These are phyloP conservation scores for Pipra filicauda DNA, from an alignment of 2,113 vertebrate species.

Conservation along the genomic window DNA sequence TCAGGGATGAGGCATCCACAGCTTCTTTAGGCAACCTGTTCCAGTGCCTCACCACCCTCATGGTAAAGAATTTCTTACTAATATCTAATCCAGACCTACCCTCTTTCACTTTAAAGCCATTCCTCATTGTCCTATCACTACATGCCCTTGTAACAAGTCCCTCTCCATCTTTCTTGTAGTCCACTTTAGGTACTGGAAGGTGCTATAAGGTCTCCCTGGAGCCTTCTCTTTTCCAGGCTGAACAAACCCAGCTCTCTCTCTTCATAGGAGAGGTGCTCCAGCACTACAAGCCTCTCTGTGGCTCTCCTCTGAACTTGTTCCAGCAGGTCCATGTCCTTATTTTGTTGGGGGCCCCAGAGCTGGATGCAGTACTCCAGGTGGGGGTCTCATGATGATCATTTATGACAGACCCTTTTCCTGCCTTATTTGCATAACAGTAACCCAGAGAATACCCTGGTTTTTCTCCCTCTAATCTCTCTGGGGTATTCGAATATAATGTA, in stretches of 20 bases:
- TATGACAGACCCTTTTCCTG: background rate
- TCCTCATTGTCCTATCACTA: background rate
- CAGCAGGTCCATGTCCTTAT: fast-evolving
- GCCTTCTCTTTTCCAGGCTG: background rate
- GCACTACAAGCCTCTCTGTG: background rate
- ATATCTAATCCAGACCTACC: background rate
- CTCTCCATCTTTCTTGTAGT: background rate
- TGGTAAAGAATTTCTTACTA: background rate
- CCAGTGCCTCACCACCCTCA: background rate
- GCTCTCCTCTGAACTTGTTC: background rate
- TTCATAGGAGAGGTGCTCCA: background rate
- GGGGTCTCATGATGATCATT: background rate
- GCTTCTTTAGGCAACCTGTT: background rate
- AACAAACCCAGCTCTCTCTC: background rate
- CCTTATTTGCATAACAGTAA: background rate
- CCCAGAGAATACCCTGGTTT: background rate
- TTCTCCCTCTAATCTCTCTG: background rate
- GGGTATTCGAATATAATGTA: background rate
- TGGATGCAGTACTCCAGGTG: background rate
- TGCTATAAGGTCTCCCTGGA: background rate
- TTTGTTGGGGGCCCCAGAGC: background rate
- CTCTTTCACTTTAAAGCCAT: background rate
- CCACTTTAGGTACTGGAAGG: background rate
- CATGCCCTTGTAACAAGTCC: background rate
- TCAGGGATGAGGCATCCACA: background rate